phyloP scores from a whole-genome alignment of 2,888 invertebrate species.

The Coecobrya sp. region DNA sequence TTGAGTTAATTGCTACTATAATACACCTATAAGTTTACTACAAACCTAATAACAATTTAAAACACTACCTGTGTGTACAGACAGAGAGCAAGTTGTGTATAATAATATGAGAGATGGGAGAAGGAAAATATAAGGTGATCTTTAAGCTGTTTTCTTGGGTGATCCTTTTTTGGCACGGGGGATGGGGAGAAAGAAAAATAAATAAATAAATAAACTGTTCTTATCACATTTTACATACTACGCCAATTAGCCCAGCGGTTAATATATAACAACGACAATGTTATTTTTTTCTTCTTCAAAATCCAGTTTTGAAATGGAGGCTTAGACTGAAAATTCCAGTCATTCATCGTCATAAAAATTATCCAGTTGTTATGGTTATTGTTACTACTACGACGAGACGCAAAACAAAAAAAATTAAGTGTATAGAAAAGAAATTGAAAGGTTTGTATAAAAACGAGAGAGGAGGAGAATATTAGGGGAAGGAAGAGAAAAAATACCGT shows the following conservation, averaged over 20 bases:
- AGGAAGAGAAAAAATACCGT: neutral
- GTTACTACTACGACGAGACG: neutral
- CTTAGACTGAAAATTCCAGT: constrained; percentile 85
- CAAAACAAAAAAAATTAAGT: neutral
- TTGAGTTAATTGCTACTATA: too few species aligned
- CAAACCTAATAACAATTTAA: too few species aligned
- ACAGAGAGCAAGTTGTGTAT: too few species aligned
- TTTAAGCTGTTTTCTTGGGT: too few species aligned
- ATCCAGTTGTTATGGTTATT: neutral
- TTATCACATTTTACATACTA: too few species aligned
- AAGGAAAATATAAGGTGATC: too few species aligned
- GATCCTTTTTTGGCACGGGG: neutral
- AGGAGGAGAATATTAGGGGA: neutral
- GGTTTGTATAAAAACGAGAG: neutral
- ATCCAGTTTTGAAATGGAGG: constrained; percentile 69
- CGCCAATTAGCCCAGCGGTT: neutral
- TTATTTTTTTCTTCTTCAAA: neutral
- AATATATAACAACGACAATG: neutral
- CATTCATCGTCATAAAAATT: constrained; percentile 62
- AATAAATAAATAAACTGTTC: neutral
- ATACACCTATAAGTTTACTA: too few species aligned
- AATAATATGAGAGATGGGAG: too few species aligned
- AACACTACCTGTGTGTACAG: too few species aligned
- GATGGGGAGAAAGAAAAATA: neutral
- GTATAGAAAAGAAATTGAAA: neutral